Evolutionary conservation across 2,888 invertebrate genomes (phyloP).

Genomic region (Erebia epiphron): DNA sequence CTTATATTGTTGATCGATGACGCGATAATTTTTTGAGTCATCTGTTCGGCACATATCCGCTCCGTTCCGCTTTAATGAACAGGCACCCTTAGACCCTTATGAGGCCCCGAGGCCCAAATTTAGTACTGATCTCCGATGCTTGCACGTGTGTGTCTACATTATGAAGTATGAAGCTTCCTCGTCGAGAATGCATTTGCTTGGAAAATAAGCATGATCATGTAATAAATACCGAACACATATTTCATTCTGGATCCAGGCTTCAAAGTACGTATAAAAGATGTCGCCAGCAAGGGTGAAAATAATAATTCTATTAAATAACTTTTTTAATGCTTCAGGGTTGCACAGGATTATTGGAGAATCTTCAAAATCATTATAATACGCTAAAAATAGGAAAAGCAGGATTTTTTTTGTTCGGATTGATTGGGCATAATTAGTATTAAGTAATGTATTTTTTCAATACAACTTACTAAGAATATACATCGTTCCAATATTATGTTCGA

Average conservation of each 20-base stretch:
- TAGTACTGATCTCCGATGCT: no score
- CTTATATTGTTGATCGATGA: no score
- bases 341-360: not conserved
- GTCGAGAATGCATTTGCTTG: not conserved
- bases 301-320: not conserved
- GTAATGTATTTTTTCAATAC: not conserved
- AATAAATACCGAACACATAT: not conserved
- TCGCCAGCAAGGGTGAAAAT: constrained; percentile 10
- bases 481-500: not conserved
- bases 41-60: no score
- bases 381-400: not conserved
- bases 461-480: not conserved
- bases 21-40: no score
- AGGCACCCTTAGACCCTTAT: no score
- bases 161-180: no score
- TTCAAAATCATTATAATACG: not conserved
- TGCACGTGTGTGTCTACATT: no score
- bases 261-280: not conserved
- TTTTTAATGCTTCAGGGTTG: not conserved
- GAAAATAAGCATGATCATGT: no score
- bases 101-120: no score
- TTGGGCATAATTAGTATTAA: not conserved
- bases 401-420: not conserved
- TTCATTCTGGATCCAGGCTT: constrained; percentile 15
- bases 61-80: no score